These are phyloP conservation scores for Emesis russula DNA, from an alignment of 2,888 invertebrate genomes.

Conservation along the genomic window DNA sequence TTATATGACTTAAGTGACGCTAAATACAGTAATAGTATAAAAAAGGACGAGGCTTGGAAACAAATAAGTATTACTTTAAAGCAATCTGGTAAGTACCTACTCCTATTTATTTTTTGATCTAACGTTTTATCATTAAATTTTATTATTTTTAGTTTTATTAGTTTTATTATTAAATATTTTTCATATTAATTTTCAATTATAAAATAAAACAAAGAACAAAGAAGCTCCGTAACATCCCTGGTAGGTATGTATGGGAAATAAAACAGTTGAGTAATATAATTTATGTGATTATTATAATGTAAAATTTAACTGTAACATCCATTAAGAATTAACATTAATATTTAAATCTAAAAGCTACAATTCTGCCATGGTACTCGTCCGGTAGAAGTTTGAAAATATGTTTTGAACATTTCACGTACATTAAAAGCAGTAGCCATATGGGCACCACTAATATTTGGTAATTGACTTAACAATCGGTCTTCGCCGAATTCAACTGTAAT, in stretches of 20 bases:
- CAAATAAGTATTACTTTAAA: conserved; percentile 77
- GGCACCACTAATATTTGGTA: conserved; percentile 28
- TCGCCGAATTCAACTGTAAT: conserved; percentile 20
- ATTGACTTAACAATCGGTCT: conserved; percentile 41
- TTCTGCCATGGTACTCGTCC: conserved; percentile 48
- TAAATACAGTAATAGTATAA: conserved; percentile 67
- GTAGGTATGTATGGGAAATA: no score
- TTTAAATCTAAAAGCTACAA: neutral
- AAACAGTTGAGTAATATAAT: no score
- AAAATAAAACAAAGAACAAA: no score
- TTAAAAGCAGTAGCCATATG: conserved; percentile 50
- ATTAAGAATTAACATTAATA: no score
- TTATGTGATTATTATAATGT: no score
- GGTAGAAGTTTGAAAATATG: conserved; percentile 55
- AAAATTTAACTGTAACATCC: no score
- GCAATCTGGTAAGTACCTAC: conserved; percentile 36
- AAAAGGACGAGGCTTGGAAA: conserved; percentile 79
- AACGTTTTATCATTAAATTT: no score
- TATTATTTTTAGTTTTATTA: no score
- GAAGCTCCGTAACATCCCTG: no score
- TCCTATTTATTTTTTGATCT: neutral
- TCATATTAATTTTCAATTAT: no score
- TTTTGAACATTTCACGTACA: conserved; percentile 48
- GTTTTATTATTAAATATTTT: no score
- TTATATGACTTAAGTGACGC: conserved; percentile 77